Conservation (phyloP, 2,113 vertebrate genomes). For the Marmota monax region DNA sequence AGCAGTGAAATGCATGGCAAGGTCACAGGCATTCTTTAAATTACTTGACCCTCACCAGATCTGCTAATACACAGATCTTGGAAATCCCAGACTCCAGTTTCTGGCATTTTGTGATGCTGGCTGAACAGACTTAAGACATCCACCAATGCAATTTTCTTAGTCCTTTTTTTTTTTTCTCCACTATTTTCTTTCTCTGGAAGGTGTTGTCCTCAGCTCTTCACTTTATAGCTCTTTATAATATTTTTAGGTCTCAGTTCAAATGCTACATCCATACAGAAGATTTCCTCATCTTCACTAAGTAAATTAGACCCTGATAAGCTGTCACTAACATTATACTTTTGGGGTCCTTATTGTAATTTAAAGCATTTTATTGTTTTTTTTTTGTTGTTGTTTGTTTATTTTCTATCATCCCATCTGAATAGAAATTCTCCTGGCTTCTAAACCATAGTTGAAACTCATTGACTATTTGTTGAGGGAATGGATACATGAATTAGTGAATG, state of each 20-base stretch:
- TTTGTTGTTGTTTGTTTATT: neutral
- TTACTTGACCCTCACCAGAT: no score
- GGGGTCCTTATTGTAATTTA: neutral
- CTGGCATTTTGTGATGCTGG: neutral
- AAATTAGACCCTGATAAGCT: neutral
- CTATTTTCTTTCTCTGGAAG: neutral
- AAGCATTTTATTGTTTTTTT: neutral
- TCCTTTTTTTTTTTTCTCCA: neutral
- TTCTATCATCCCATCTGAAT: neutral
- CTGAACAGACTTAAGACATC: neutral
- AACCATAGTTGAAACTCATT: neutral
- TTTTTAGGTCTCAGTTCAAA: neutral
- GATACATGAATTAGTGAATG: neutral
- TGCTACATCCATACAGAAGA: neutral
- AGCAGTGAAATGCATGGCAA: no score
- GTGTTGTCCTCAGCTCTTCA: neutral
- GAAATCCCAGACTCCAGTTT: neutral
- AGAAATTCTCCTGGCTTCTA: neutral
- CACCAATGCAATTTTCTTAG: neutral
- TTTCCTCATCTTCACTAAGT: neutral
- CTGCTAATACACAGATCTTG: neutral
- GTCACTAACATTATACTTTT: neutral
- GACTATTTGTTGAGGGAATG: neutral
- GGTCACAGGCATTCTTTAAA: no score
- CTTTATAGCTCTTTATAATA: neutral